Base-by-base conservation (phyloP, 2,888 invertebrate species). In the Cheilosia urbana region DNA sequence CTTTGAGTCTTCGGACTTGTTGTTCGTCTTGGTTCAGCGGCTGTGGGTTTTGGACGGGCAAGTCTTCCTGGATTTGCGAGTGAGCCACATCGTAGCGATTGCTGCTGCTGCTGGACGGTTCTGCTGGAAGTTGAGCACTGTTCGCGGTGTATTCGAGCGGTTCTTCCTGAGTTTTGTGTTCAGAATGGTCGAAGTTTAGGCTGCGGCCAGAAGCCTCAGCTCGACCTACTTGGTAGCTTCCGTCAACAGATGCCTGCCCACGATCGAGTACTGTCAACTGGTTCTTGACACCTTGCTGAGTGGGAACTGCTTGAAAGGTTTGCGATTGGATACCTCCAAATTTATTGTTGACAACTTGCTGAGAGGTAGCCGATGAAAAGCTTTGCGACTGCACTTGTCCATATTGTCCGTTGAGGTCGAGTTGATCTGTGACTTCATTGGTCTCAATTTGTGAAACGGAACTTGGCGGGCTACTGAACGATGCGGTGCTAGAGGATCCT, bases 21-120 rank as follows among this genome's bases (percentile, higher is more conserved):
- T 77, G 87, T 80, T 91, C 92, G 30, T 89, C 87, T 0, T 68
- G 69, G 11, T 85, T 89, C 5, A 91, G 65, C 0, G 91, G 89
- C 72, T 89, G 90, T 0, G 91, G 91, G 0, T 83, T 78, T 60
- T 90, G 88, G 1, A 90, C 87, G 4, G 87, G 88, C 0, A 89
- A 89, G 53, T 87, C 87, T 13, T 63, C 9, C 4, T 89, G 24
- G 17, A 88, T 88, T 68, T 90, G 89, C 21, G 65, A 30, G 4
- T 30, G 24, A 60, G 66, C 68, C 55, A 63, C 37, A 24, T 49
- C 42, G 19, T 62, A 37, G 24, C 53, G 24, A 19, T 47, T 47
- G 37, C 40, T 58, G 21, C 21, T 65, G 3, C 11, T 21, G 2
- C 15, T 4, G 3, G 66, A 30, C 13, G 13, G 19, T 19, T 24